phyloP scores from a whole-genome alignment of 53 echinoderm and acorn worm genomes.

The Zoroaster sp. region DNA sequence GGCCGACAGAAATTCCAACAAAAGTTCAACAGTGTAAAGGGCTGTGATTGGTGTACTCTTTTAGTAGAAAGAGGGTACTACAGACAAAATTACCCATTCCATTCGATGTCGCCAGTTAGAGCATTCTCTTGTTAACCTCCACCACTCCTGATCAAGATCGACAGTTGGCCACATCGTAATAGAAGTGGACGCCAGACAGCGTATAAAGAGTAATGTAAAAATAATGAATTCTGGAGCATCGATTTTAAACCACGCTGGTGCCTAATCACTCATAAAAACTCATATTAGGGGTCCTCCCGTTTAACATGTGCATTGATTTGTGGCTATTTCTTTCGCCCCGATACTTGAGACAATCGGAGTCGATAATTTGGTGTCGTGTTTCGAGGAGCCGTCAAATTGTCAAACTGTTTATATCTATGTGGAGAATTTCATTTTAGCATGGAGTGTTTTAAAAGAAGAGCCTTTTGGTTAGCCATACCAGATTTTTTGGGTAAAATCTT shows the following conservation, averaged over 20 bases:
- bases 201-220: conserved; percentile 1
- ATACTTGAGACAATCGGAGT: background rate
- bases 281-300: background rate
- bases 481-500: too few relatives aligned
- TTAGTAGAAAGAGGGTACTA: background rate
- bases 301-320: conserved; percentile 30
- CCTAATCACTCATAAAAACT: conserved; percentile 47
- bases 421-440: too few relatives aligned
- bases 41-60: too few relatives aligned
- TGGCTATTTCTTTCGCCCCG: background rate
- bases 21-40: background rate
- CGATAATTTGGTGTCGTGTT: background rate
- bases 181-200: background rate
- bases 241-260: conserved; percentile 2
- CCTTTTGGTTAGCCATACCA: too few relatives aligned
- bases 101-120: background rate
- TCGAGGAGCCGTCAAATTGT: too few relatives aligned
- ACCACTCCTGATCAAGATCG: background rate
- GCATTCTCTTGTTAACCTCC: background rate
- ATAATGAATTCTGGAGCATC: conserved; percentile 13
- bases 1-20: background rate
- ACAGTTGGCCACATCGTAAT: background rate
- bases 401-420: too few relatives aligned
- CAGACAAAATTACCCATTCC: background rate
- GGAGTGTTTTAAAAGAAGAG: too few relatives aligned